Conservation (phyloP, 2,113 vertebrate species). For the Lasiurus borealis region DNA sequence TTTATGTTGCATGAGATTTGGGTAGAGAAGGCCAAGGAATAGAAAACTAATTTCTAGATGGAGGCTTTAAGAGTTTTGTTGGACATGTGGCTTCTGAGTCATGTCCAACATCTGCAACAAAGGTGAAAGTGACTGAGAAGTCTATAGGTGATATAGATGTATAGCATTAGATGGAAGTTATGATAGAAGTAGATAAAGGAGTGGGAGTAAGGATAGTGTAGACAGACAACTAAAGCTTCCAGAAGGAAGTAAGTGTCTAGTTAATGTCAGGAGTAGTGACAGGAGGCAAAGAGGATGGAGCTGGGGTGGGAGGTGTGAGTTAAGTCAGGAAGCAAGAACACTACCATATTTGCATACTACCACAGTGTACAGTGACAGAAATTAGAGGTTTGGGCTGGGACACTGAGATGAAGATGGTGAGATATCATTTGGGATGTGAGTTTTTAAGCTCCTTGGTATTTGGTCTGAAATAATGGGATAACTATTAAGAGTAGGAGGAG, state of each 20-base stretch:
- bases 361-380: background rate
- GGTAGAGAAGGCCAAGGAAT: background rate
- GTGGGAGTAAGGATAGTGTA: background rate
- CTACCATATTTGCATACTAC: background rate
- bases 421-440: background rate
- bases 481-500: background rate
- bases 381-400: background rate
- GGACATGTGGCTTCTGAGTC: background rate
- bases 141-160: background rate
- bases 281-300: background rate
- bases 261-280: background rate
- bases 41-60: background rate
- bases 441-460: background rate
- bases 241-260: background rate
- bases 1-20: background rate
- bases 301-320: rapidly evolving
- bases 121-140: background rate
- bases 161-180: background rate
- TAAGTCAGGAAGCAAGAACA: background rate
- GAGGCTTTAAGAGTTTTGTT: background rate
- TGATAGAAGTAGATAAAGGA: background rate
- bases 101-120: background rate
- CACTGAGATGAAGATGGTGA: background rate
- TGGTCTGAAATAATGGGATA: background rate
- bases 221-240: background rate